Base-by-base conservation (phyloP, 2,113 vertebrate genomes). In the Hemibagrus wyckioides region DNA sequence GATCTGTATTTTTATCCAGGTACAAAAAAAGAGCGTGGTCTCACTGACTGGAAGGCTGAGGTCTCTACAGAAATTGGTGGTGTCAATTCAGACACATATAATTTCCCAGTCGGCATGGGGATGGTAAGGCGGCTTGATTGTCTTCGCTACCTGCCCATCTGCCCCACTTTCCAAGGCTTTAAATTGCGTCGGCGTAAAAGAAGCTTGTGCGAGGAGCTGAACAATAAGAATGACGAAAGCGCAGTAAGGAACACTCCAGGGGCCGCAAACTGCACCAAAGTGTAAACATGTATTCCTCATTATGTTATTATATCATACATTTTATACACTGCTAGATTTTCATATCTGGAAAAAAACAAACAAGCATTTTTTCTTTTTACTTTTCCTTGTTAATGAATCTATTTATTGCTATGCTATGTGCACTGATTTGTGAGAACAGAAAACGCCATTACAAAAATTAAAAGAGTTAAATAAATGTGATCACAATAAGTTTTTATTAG, bases 151-250 rank as follows among this genome's bases (percentile, higher is more conserved):
- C 89, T 99, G 75, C 98, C 98, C 80, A 92, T 99, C 90, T 97
- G 97, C 92, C 98, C 98, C 1, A 89, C 94, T 63, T 99, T 99
- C 94, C 96, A 87, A 33, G 97, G 98, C 13, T 98, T 96, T 89
- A 89, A 48, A 21, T 93, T 93, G 82, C 88, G 36, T 75, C 76
- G 39, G 0, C 87, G n/a, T 59, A 85, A 15, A 77, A 15, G 83
- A 7, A 8, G 6, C 6, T 0, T 33, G 14, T 59, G 82, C 21
- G 25, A 88, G 28, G 84, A 91, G 0, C 21, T 0, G 48, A 75
- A 71, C 82, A 89, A 87, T 3, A 63, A 21, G 15, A 89, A 39
- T 0, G 21, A 93, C 88, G 61, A 89, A 87, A 82, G 57, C 10
- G 50, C 23, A 11, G 91, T 25, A 3, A n/a, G 11, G 57, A 86